Base-by-base conservation (phyloP, 2,888 invertebrate genomes). In the Allophyes oxyacanthae region DNA sequence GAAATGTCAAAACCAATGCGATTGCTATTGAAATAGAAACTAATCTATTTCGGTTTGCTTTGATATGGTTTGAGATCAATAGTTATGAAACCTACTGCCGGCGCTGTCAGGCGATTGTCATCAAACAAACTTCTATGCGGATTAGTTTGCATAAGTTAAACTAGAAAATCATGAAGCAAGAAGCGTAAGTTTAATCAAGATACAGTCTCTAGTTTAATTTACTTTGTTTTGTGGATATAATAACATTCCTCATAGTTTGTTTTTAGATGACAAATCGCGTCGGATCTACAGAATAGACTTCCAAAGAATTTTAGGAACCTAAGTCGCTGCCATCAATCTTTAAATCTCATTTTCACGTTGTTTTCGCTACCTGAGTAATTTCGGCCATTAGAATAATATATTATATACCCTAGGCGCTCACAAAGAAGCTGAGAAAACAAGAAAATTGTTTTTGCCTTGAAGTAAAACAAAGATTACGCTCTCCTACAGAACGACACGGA, bases 81-180 rank as follows among this genome's bases (percentile, higher is more conserved):
- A 50, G 52, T 59, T 62, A 25, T 32, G 53, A 52, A 62, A 51
- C 48, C n/a, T 20, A 52, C 46, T 40, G 32, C n/a, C 25, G 11
- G 37, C 30, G 46, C 56, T 44, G 51, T 61, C 56, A 64, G 52
- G 6, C 37, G 44, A 61, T 52, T 75, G 62, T 70, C 67, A 54
- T 53, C 41, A 63, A 65, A 67, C 66, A 59, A 75, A 75, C 64
- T 75, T 72, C 38, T 38, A 33, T 36, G 10, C 33, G 51, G 65
- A 64, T 57, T 62, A 69, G 62, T 72, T 75, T 57, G 55, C 42
- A 9, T 37, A 57, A 75, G 64, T 72, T 72, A 49, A 67, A 72
- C 7, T 51, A 75, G 72, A 49, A 60, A 65, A 45, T 56, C 49
- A 61, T 63, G 51, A 48, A 53, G 34, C 38, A 38, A 50, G 42